Evolutionary conservation across 2,113 vertebrate species (phyloP).

Genomic region (Perca flavescens): DNA sequence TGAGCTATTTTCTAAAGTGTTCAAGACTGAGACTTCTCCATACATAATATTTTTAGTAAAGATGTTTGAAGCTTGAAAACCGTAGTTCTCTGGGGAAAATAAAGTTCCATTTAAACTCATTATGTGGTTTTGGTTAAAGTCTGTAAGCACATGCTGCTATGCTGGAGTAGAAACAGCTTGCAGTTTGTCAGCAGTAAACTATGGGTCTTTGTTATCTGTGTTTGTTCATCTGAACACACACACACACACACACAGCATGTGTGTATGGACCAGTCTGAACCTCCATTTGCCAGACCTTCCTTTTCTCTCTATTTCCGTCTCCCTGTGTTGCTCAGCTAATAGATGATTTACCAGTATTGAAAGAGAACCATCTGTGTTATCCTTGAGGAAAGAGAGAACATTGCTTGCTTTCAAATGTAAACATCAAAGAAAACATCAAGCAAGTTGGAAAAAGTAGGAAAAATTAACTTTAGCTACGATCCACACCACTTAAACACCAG

Average conservation of each 20-base stretch:
- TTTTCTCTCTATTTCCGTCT: background rate
- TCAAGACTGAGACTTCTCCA: background rate
- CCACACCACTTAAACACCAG: too few species aligned
- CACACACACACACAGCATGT: background rate
- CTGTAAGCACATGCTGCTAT: background rate
- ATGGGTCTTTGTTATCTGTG: slow-evolving; percentile 22
- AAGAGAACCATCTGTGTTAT: slow-evolving; percentile 73
- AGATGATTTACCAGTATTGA: slow-evolving; percentile 43
- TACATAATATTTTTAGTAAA: background rate
- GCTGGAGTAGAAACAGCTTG: slow-evolving; percentile 14
- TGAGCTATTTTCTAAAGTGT: background rate
- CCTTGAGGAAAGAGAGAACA: slow-evolving; percentile 2
- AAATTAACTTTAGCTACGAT: too few species aligned
- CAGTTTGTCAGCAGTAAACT: slow-evolving; percentile 11
- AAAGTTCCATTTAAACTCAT: background rate
- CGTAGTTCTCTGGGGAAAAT: background rate
- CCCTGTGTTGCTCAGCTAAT: background rate
- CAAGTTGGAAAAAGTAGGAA: too few species aligned
- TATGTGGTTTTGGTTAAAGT: background rate
- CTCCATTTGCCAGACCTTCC: background rate
- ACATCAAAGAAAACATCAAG: too few species aligned
- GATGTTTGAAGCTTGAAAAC: background rate
- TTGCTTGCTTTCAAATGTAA: background rate
- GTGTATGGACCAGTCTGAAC: slow-evolving; percentile 5
- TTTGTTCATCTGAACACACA: slow-evolving; percentile 45